These are phyloP conservation scores for Cotesia vestalis DNA, from an alignment of 1,140 invertebrate species.

Conservation along the genomic window DNA sequence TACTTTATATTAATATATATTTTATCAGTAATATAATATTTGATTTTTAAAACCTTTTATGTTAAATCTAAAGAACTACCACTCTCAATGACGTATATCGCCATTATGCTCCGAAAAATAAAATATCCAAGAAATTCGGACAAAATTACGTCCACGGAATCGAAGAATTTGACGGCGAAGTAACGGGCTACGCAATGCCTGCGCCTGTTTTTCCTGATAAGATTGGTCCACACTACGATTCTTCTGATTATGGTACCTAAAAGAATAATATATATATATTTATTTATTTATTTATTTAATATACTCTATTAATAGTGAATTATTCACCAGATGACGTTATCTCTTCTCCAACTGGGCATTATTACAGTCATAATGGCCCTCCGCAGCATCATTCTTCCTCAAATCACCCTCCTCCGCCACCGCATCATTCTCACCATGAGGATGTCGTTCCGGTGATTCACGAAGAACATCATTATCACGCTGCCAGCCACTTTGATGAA, in stretches of 20 bases:
- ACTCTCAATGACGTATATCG: conserved; percentile 72
- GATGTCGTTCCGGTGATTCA: conserved; percentile 53
- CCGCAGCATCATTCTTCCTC: conserved; percentile 34
- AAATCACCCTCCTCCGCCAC: conserved; percentile 43
- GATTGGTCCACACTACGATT: conserved; percentile 46
- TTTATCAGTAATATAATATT: conserved; percentile 15
- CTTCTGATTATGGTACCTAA: conserved; percentile 27
- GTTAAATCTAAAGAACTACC: conserved; percentile 59
- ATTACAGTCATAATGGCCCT: conserved; percentile 44
- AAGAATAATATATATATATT: background rate
- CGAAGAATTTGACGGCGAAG: conserved; percentile 63
- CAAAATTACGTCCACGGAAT: conserved; percentile 47
- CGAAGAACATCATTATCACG: conserved; percentile 58
- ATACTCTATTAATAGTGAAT: background rate
- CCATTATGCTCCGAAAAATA: conserved; percentile 61
- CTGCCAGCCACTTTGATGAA: conserved; percentile 50
- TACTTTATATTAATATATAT: background rate
- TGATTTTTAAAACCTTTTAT: conserved; percentile 9
- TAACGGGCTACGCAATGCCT: conserved; percentile 65
- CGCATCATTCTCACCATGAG: conserved; percentile 31
- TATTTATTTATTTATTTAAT: background rate
- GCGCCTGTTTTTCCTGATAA: conserved; percentile 53
- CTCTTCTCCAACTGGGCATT: conserved; percentile 51
- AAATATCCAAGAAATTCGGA: conserved; percentile 44
- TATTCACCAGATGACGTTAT: conserved; percentile 43